These are phyloP conservation scores for Halichondria panicea DNA, from an alignment of 37 sponge, comb jelly and placozoan species.

Conservation along the genomic window DNA sequence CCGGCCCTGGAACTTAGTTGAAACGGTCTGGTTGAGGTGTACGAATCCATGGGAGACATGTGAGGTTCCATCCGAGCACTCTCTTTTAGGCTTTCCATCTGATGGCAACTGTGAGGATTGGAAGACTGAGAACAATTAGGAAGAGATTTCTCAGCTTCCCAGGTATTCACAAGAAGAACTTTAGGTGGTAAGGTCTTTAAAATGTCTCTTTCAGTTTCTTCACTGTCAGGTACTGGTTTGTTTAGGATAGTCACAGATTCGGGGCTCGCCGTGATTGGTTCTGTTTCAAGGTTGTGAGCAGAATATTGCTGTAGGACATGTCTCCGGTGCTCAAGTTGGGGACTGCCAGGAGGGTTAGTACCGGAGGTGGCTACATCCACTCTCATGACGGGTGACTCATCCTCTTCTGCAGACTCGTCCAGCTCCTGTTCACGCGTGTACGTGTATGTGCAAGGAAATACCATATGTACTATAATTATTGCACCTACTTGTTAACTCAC, in stretches of 20 bases:
- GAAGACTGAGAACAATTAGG: not conserved
- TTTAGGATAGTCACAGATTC: not conserved
- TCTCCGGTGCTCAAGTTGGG: constrained; percentile 8
- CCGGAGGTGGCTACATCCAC: constrained; percentile 1
- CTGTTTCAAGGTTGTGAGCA: not conserved
- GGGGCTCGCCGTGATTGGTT: not conserved
- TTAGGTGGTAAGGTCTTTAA: constrained; percentile 24
- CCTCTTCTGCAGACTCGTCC: too few species aligned
- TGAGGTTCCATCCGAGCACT: constrained; percentile 1
- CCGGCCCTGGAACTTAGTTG: not conserved
- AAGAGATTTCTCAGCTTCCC: constrained; percentile 13
- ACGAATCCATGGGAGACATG: constrained; percentile 3
- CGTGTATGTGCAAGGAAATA: too few species aligned
- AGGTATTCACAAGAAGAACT: constrained; percentile 12
- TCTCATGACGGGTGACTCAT: constrained; percentile 13
- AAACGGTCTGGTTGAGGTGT: not conserved
- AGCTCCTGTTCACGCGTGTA: too few species aligned
- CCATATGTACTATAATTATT: too few species aligned
- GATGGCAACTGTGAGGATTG: constrained; percentile 23
- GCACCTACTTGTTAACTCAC: too few species aligned
- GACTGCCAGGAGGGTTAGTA: not conserved
- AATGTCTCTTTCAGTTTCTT: not conserved
- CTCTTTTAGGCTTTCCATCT: not conserved
- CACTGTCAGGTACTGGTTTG: not conserved
- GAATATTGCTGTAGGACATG: constrained; percentile 23